Percentiles rank a stretch among this genome's conserved stretches.
phyloP scores from a whole-genome alignment of 2,113 vertebrate genomes.

The Acanthisitta chloris region DNA sequence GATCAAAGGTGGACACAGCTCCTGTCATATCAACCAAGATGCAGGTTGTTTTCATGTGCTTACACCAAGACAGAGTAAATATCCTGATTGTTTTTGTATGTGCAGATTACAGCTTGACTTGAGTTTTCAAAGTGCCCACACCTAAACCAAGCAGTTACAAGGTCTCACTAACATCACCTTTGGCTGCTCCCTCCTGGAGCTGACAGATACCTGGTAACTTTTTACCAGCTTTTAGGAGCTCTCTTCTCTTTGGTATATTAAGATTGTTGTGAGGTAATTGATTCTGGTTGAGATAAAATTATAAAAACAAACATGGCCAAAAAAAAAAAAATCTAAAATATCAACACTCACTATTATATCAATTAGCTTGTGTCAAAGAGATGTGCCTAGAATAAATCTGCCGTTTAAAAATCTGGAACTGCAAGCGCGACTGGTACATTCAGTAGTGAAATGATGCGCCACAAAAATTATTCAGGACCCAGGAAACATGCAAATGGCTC shows the following conservation, averaged over 20 bases:
- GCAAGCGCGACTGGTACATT: too few species aligned
- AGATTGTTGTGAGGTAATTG: neutral
- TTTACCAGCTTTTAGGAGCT: neutral
- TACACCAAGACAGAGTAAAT: neutral
- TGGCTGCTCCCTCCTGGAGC: neutral
- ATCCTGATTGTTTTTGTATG: neutral
- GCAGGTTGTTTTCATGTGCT: neutral
- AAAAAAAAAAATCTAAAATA: neutral
- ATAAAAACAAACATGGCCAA: neutral
- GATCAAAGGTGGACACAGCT: neutral
- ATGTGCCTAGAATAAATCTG: neutral
- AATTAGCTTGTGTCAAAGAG: neutral
- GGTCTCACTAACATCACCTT: neutral
- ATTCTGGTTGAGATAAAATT: neutral
- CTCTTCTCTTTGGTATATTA: neutral
- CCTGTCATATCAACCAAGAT: neutral
- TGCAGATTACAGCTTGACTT: neutral
- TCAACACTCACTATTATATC: neutral
- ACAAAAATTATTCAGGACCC: neutral
- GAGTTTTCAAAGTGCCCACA: neutral
- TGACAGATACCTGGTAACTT: neutral
- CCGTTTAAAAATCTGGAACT: neutral
- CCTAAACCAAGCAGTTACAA: fast-evolving
- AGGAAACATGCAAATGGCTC: neutral
- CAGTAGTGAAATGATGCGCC: neutral